Base-by-base conservation (phyloP, 2,113 vertebrate genomes). In the Cryptotis parvus region DNA sequence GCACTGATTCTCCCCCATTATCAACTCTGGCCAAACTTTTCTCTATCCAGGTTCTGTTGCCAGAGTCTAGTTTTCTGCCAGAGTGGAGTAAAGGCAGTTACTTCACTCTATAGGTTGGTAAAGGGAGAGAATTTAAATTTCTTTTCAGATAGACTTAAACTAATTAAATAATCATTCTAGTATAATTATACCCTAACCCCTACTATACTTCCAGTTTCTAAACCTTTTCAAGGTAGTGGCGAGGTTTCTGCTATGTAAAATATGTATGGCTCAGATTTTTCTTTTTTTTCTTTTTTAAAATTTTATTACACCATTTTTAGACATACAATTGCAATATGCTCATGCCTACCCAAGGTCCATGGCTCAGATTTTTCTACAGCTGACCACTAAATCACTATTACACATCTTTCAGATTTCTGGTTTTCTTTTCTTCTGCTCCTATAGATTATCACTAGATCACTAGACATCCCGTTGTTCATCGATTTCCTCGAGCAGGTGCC, bases 401-500 rank as follows among this genome's bases (percentile, higher is more conserved):
- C 31, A 76, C 58, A 1, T 68, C 20, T 58, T 6, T 69, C 63
- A 68, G 27, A 35, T 75, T 90, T 81, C 26, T n/a, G 29, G 24
- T 75, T 93, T 70, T 61, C 55, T 4, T 92, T 90, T 29, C 70
- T 43, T 87, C 75, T 84, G 49, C 20, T 69, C 20, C 69, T 87
- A 84, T 39, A 58, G 27, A 49, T 14, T n/a, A n/a, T n/a, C n/a
- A n/a, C n/a, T n/a, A n/a, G n/a, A n/a, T n/a, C n/a, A n/a, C n/a
- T n/a, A n/a, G n/a, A n/a, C n/a, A n/a, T n/a, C n/a, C n/a, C n/a
- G n/a, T n/a, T n/a, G n/a, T n/a, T n/a, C n/a, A n/a, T n/a, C n/a
- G n/a, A n/a, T n/a, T n/a, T n/a, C n/a, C n/a, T n/a, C n/a, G n/a
- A n/a, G n/a, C n/a, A n/a, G n/a, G n/a, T n/a, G n/a, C n/a, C n/a